Evolutionary conservation across 2,113 vertebrate species (phyloP), one percentile per base, ranked within the genome.

Genomic region (Eira barbara): DNA sequence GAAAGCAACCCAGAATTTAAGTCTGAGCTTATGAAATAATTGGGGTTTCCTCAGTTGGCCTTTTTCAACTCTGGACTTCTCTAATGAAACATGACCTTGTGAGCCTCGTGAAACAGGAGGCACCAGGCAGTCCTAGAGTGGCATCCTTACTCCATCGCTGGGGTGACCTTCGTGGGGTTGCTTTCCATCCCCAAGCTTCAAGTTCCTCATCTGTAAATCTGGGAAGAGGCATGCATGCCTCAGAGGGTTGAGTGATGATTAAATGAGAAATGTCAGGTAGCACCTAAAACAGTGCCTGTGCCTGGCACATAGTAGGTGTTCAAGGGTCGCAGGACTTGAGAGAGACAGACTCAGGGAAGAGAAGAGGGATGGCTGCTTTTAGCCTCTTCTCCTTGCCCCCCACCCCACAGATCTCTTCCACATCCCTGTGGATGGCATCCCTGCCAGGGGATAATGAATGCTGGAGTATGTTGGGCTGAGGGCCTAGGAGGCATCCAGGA

Each of bases 81-180:
- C 52, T 21, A 67, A 76, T 55, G 92, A 83, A 95, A 71, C 85
- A 65, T 95, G 92, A 97, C 94, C 97, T 95, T 95, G 96, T 92
- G 87, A 80, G 80, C 39, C 69, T 81, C 25, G 0, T 42, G 57
- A 78, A 73, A 12, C 82, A 34, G 17, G 49, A 84, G 31, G 52
- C 18, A 0, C 21, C 85, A 42, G 73, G 45, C 34, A 17, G 71
- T 49, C 89, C 83, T 84, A 0, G 14, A 7, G 9, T 39, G 87
- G 21, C 69, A 39, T 42, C 42, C 74, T 57, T 21, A 25, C 0
- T 3, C 69, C 39, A 2, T 71, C 42, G 14, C 52, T 10, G 45
- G 73, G 81, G 31, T 67, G 74, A 81, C 94, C 91, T 93, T 57
- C 71, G 55, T 49, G 59, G 39, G 63, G 81, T 59, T 57, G 9